Percentiles rank a stretch among this genome's conserved stretches.
These are phyloP conservation scores for Calyptommatus sinebrachiatus DNA, from an alignment of 2,113 vertebrate genomes.

Conservation along the genomic window DNA sequence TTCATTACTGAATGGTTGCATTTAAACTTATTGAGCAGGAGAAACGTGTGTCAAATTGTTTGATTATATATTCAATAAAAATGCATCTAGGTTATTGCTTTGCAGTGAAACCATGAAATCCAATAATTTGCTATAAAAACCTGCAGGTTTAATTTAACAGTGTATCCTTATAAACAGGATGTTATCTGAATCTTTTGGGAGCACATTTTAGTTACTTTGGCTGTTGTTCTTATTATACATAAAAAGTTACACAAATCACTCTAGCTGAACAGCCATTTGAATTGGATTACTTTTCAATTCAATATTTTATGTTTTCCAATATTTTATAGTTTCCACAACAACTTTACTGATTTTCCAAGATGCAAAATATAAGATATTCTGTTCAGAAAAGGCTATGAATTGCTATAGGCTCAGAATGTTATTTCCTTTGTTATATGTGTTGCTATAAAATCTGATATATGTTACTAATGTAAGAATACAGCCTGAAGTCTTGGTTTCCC, in stretches of 20 bases:
- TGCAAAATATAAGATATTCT: neutral
- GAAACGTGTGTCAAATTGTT: neutral
- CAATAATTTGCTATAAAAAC: neutral
- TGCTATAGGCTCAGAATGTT: slow-evolving; percentile 15
- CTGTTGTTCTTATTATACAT: neutral
- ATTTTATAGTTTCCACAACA: slow-evolving; percentile 12
- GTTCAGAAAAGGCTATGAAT: neutral
- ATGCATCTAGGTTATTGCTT: neutral
- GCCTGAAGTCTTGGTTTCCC: neutral
- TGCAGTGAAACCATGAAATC: neutral
- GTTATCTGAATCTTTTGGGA: neutral
- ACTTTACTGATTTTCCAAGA: neutral
- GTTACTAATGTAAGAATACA: neutral
- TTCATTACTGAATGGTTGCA: neutral
- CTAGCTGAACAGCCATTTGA: slow-evolving; percentile 24
- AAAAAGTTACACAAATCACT: neutral
- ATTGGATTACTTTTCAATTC: neutral
- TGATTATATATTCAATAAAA: neutral
- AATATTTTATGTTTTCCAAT: neutral
- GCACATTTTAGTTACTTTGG: neutral
- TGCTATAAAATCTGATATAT: neutral
- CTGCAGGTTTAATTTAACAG: neutral
- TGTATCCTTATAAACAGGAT: neutral
- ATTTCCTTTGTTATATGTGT: slow-evolving; percentile 6
- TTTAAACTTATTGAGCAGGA: neutral